These are phyloP conservation scores for Marronus borbonicus DNA, from an alignment of 2,888 invertebrate species.

Conservation along the genomic window DNA sequence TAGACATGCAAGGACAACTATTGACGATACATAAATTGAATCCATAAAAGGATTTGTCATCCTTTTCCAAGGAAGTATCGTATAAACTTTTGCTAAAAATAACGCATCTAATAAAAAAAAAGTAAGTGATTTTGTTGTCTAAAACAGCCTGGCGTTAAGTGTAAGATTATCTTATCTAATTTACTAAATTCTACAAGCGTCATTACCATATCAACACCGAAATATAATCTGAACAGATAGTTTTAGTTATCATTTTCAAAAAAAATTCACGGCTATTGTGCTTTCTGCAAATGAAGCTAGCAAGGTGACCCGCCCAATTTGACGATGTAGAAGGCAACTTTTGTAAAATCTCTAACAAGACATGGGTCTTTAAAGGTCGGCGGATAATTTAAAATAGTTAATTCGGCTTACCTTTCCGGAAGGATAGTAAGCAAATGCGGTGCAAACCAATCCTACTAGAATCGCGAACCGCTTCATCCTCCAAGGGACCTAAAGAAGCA, in stretches of 20 bases:
- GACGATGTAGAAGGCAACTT: neutral
- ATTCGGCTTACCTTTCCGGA: constrained; percentile 65
- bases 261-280: neutral
- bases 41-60: too few relatives aligned
- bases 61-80: too few relatives aligned
- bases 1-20: too few relatives aligned
- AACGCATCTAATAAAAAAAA: too few relatives aligned
- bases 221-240: too few relatives aligned
- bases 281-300: neutral
- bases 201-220: too few relatives aligned
- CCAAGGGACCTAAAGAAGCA: constrained; percentile 50
- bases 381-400: too few relatives aligned
- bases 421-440: constrained; percentile 65
- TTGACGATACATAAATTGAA: too few relatives aligned
- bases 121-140: too few relatives aligned
- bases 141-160: too few relatives aligned
- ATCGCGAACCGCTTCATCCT: constrained; percentile 60
- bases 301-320: constrained; percentile 24
- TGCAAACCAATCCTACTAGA: constrained; percentile 59
- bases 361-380: neutral
- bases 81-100: too few relatives aligned
- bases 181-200: neutral
- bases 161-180: neutral
- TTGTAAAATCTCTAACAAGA: neutral
- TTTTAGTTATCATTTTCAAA: too few relatives aligned